Percentiles rank a stretch among this genome's conserved stretches.
Evolutionary conservation across 2,888 invertebrate species (phyloP).

Genomic region (Schizotus pectinicornis): DNA sequence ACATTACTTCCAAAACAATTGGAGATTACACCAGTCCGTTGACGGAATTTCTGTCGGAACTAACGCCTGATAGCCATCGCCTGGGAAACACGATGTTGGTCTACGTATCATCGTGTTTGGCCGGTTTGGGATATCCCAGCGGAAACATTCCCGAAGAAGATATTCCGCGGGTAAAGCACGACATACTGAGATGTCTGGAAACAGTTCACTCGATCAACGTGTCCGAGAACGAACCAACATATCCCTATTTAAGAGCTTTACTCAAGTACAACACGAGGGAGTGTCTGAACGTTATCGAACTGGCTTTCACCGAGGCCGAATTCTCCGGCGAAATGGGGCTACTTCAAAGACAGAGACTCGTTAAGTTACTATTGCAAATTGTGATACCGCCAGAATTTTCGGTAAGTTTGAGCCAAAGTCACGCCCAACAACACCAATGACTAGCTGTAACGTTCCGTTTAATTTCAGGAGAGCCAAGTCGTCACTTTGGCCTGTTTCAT

Average conservation of each 20-base stretch:
- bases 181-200: constrained; percentile 73
- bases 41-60: constrained; percentile 67
- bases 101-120: constrained; percentile 85
- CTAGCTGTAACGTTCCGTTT: constrained; percentile 5
- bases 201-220: constrained; percentile 71
- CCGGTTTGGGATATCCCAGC: constrained; percentile 82
- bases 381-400: constrained; percentile 72
- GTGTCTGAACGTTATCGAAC: constrained; percentile 82
- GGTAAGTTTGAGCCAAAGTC: constrained; percentile 58
- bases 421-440: neutral
- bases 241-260: constrained; percentile 76
- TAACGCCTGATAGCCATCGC: constrained; percentile 61
- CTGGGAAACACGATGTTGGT: constrained; percentile 85
- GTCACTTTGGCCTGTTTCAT: constrained; percentile 56
- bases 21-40: constrained; percentile 76
- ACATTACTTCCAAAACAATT: constrained; percentile 79
- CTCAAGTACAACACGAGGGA: constrained; percentile 84
- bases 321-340: constrained; percentile 75
- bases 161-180: constrained; percentile 72
- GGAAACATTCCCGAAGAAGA: constrained; percentile 72
- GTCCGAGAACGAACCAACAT: constrained; percentile 67
- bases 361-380: constrained; percentile 78
- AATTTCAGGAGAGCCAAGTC: constrained; percentile 62
- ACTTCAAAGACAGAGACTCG: constrained; percentile 75
- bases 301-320: constrained; percentile 84